Evolutionary conservation across 2,113 vertebrate genomes (phyloP).

Genomic region (Lasiurus borealis): DNA sequence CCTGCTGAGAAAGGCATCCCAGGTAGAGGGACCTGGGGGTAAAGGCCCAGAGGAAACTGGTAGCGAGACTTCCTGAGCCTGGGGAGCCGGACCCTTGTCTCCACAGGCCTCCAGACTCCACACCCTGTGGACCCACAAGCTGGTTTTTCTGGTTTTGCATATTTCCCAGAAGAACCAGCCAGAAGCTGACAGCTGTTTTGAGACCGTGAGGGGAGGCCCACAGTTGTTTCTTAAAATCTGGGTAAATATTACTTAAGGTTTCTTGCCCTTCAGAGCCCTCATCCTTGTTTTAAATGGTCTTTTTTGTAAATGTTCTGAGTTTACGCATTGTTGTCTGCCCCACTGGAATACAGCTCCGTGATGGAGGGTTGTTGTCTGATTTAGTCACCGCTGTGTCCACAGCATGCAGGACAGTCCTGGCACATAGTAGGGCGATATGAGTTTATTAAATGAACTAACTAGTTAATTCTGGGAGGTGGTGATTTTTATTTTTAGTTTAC

Average conservation of each 20-base stretch:
- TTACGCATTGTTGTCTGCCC: not conserved
- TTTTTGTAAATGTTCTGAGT: not conserved
- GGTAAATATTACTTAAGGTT: constrained; percentile 20
- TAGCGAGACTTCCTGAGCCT: not conserved
- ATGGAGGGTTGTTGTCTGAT: not conserved
- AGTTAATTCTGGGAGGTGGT: not conserved
- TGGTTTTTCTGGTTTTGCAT: constrained; percentile 77
- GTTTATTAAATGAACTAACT: constrained; percentile 20
- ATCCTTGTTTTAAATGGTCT: not conserved
- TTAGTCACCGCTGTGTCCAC: not conserved
- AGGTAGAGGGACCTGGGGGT: not conserved
- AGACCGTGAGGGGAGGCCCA: not conserved
- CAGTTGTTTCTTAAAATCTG: not conserved
- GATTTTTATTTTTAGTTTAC: not conserved
- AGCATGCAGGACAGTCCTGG: not conserved
- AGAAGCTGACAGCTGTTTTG: constrained; percentile 26
- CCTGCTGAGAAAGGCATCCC: not conserved
- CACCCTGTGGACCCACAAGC: not conserved
- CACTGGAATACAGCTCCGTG: rapidly evolving
- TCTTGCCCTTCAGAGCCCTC: not conserved
- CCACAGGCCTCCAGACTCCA: not conserved
- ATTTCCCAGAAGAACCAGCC: constrained; percentile 51
- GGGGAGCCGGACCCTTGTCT: not conserved
- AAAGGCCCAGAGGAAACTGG: not conserved
- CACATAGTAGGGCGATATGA: rapidly evolving